A percentile compares a stretch with the other conserved stretches of the same genome.
Conservation (phyloP, 1,140 invertebrate genomes). For the Drosophila bifasciata region DNA sequence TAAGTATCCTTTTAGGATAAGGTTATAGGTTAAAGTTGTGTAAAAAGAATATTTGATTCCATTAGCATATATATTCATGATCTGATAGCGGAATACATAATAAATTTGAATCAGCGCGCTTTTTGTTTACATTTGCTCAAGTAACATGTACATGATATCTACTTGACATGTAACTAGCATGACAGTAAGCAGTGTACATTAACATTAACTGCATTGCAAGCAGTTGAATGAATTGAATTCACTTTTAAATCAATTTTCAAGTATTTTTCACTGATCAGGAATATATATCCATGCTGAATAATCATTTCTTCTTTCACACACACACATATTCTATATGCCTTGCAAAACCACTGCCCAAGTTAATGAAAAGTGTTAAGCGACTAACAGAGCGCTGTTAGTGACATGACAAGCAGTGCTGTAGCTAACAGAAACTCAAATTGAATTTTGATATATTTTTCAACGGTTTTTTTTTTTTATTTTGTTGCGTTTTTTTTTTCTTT, state of each 20-base stretch:
- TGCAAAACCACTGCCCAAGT: slow-evolving; percentile 16
- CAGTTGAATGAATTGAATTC: too few relatives aligned
- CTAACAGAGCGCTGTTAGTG: slow-evolving; percentile 50
- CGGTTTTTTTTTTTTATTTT: slow-evolving; percentile 57
- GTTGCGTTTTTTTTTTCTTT: slow-evolving; percentile 44
- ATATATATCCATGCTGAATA: too few relatives aligned
- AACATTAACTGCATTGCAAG: too few relatives aligned
- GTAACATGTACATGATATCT: too few relatives aligned
- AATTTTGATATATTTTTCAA: slow-evolving; percentile 37
- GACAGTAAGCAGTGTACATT: too few relatives aligned
- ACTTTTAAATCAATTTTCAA: too few relatives aligned
- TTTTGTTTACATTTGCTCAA: too few relatives aligned
- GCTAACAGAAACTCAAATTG: slow-evolving; percentile 32
- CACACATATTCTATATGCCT: neutral
- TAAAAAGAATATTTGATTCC: neutral
- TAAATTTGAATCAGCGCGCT: too few relatives aligned
- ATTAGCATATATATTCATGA: neutral
- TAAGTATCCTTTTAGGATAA: neutral
- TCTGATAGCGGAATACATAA: neutral
- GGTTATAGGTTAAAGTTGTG: slow-evolving; percentile 9
- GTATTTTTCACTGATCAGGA: too few relatives aligned
- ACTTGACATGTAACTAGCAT: too few relatives aligned
- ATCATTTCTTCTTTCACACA: neutral
- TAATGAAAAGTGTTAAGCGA: slow-evolving; percentile 45
- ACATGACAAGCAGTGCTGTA: slow-evolving; percentile 44